Conservation (phyloP, 2,797 vertebrate species). For the Octomys mimax region DNA sequence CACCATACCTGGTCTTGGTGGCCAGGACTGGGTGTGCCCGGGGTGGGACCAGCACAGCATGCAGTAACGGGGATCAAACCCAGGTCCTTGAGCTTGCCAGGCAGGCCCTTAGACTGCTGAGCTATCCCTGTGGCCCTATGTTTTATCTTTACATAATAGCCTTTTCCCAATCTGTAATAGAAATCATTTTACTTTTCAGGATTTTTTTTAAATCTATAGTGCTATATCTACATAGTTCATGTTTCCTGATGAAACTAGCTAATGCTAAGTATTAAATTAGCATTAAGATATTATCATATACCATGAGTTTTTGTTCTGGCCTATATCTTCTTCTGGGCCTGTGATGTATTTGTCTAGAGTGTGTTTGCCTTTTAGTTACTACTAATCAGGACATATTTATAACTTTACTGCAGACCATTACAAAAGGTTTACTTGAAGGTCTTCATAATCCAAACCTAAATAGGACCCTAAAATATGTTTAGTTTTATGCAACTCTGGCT, state of each 20-base stretch:
- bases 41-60: no score
- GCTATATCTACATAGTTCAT: not conserved
- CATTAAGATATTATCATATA: not conserved
- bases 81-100: no score
- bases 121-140: not conserved
- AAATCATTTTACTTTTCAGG: not conserved
- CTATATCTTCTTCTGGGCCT: not conserved
- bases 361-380: conserved; percentile 48
- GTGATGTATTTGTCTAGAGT: conserved; percentile 34
- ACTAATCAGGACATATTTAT: not conserved
- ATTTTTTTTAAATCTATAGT: not conserved
- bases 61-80: no score
- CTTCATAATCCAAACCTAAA: not conserved
- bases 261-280: conserved; percentile 45
- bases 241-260: conserved; percentile 58
- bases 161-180: conserved; percentile 44
- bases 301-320: not conserved
- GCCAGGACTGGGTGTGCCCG: no score
- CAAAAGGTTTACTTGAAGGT: conserved; percentile 32
- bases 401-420: conserved; percentile 1
- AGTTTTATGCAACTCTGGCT: not conserved
- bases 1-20: no score
- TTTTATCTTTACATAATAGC: not conserved
- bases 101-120: no score
- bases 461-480: conserved; percentile 14